A percentile compares a stretch with the other conserved stretches of the same genome.
Conservation (phyloP, 37 sponge, comb jelly and placozoan genomes). For the Eunapius fragilis region DNA sequence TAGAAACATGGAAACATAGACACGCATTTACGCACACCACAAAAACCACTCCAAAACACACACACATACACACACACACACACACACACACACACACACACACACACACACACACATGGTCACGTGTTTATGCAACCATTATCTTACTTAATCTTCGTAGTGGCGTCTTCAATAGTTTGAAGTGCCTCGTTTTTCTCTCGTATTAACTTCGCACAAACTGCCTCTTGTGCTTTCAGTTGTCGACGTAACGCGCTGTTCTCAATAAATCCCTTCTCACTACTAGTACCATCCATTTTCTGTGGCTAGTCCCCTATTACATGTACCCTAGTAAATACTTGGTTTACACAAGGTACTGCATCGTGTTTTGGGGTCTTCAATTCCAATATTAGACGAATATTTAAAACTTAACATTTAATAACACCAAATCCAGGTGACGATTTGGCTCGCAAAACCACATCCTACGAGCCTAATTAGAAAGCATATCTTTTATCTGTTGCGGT, state of each 20-base stretch:
- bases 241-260: conserved; percentile 3
- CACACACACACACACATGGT: conserved; percentile 8
- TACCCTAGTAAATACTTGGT: not conserved
- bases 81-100: conserved; percentile 27
- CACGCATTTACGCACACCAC: not conserved
- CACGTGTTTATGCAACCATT: not conserved
- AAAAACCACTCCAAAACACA: too few species aligned
- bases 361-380: too few species aligned
- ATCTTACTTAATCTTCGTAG: not conserved
- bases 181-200: not conserved
- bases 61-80: conserved; percentile 30
- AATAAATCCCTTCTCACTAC: not conserved
- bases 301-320: not conserved
- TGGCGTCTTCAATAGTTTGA: not conserved
- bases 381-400: too few species aligned
- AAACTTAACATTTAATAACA: too few species aligned
- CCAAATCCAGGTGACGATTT: too few species aligned
- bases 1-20: conserved; percentile 4
- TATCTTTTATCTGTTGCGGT: too few species aligned
- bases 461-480: too few species aligned
- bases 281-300: not conserved
- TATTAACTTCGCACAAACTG: conserved; percentile 31
- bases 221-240: conserved; percentile 43
- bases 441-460: too few species aligned
- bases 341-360: not conserved